Base-by-base conservation (phyloP, 2,797 vertebrate species). In the Sus cebifrons region DNA sequence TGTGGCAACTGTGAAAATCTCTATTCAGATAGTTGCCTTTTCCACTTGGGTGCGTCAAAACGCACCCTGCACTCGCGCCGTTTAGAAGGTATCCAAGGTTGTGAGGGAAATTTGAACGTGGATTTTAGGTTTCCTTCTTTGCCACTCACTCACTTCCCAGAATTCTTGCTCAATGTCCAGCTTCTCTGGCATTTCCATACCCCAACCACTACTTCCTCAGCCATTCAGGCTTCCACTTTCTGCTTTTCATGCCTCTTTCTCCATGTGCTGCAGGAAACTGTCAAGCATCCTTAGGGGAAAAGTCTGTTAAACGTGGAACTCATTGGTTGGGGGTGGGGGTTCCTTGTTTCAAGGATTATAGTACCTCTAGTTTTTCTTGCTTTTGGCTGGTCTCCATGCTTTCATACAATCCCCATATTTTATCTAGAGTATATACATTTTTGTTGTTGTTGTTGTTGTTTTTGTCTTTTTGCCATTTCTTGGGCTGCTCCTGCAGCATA, bases 331-430 rank as follows among this genome's bases (percentile, higher is more conserved):
- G 27, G 21, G 10, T 21, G 60, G 60, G 21, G 21, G 60, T 25
- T 13, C 23, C 4, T 54, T 77, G 86, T 94, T 67, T 8, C 49
- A 67, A 77, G 54, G 15, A 44, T 52, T 87, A 20, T 54, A 49
- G 20, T 17, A 29, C 49, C 6, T 71, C 4, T 56, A 7, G 15
- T 18, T 95, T 95, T 90, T 60, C 75, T 87, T 86, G 58, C 71
- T 86, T 73, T 91, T 29, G 9, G 2, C 56, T 64, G 32, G 62
- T 90, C 32, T 84, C 60, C 13, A 23, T 65, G 27, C 21, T 79
- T 95, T 79, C n/a, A 32, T 18, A 70, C 15, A 32, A 10, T 75
- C 81, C 44, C 93, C 23, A 54, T 86, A 18, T 94, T 74, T 94
- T 29, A 40, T 44, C 20, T 67, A 7, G 20, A 65, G 8, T 25